These are phyloP conservation scores for Pararge aegeria DNA, from an alignment of 1,140 invertebrate genomes.

Conservation along the genomic window DNA sequence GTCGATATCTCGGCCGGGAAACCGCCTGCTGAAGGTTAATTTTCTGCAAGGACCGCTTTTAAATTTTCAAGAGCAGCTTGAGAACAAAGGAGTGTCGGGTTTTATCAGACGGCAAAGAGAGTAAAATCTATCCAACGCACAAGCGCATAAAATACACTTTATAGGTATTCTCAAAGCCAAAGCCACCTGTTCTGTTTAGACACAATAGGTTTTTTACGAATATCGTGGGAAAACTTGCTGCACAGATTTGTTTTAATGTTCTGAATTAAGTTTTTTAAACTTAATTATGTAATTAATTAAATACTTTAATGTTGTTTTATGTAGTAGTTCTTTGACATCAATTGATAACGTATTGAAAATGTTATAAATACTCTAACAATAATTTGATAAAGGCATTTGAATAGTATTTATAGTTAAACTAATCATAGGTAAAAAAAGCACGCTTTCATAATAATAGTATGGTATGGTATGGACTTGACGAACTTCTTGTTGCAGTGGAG, in stretches of 20 bases:
- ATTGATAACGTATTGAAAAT: too few species aligned
- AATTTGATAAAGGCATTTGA: too few species aligned
- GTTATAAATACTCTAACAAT: too few species aligned
- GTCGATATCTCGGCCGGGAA: conserved; percentile 41
- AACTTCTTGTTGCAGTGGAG: too few species aligned
- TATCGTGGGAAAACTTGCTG: background rate
- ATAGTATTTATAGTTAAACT: too few species aligned
- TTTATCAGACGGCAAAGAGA: conserved; percentile 64
- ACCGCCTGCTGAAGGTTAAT: conserved; percentile 40
- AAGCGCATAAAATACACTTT: conserved; percentile 43
- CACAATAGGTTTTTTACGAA: conserved; percentile 2
- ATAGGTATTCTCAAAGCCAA: conserved; percentile 34
- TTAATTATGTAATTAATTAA: too few species aligned
- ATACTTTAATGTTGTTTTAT: too few species aligned
- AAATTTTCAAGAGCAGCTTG: conserved; percentile 59
- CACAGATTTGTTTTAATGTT: background rate
- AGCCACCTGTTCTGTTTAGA: conserved; percentile 38
- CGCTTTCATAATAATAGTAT: too few species aligned
- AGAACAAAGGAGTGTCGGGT: conserved; percentile 60
- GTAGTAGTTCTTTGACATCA: too few species aligned
- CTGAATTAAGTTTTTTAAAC: too few species aligned
- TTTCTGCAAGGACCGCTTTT: conserved; percentile 60
- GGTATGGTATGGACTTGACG: too few species aligned
- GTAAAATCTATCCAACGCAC: conserved; percentile 64
- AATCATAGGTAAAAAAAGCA: too few species aligned